Conservation (phyloP, 37 sponge, comb jelly and placozoan species). For the Cliona cf. orientalis region DNA sequence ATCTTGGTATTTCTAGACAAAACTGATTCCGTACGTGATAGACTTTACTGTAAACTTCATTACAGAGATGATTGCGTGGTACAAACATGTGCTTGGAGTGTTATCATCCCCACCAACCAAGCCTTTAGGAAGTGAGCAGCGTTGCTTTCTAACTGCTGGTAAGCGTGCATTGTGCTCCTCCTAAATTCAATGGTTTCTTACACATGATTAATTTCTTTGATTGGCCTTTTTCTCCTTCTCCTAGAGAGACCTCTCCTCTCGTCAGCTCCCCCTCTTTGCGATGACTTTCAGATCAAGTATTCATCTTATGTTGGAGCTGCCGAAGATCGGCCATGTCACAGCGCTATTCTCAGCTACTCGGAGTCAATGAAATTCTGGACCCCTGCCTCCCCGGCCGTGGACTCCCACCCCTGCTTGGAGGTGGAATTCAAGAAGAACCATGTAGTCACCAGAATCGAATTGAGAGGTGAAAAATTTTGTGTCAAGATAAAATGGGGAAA, state of each 20-base stretch:
- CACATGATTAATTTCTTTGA: neutral
- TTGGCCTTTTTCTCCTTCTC: neutral
- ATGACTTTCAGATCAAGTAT: constrained; percentile 16
- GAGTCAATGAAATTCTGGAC: constrained; percentile 32
- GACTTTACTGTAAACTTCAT: neutral
- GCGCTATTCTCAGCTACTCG: constrained; percentile 20
- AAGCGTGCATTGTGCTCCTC: neutral
- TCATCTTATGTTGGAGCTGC: constrained; percentile 9
- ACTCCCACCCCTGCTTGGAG: constrained; percentile 16
- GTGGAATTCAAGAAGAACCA: constrained; percentile 42
- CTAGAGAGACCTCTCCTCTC: constrained; percentile 19
- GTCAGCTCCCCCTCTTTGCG: constrained; percentile 5
- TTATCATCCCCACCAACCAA: neutral
- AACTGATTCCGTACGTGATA: neutral
- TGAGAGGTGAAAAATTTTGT: constrained; percentile 29
- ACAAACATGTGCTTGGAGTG: constrained; percentile 40
- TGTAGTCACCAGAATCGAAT: constrained; percentile 44
- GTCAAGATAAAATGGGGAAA: neutral
- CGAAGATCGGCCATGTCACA: neutral
- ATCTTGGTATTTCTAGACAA: constrained; percentile 25
- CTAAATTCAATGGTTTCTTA: neutral
- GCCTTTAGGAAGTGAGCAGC: neutral
- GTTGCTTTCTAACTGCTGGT: constrained; percentile 31
- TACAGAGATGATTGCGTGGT: constrained; percentile 58
- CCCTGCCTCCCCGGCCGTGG: neutral